These are phyloP conservation scores for Capra hircus DNA, from an alignment of 2,113 vertebrate genomes.

Conservation along the genomic window DNA sequence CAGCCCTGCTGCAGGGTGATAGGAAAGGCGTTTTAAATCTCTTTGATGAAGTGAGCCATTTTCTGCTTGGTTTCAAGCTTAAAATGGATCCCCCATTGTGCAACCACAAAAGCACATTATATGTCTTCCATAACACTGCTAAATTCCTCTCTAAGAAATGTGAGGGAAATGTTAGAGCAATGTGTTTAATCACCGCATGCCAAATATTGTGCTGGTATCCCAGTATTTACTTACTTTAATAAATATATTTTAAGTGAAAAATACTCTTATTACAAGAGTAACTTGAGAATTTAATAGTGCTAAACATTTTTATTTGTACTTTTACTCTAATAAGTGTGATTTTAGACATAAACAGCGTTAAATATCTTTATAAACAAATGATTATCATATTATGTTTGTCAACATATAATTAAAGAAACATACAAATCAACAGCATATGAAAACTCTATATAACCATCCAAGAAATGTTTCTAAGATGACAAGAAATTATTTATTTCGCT, in stretches of 20 bases:
- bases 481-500: not conserved
- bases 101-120: not conserved
- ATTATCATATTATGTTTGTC: not conserved
- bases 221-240: not conserved
- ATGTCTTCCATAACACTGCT: not conserved
- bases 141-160: not conserved
- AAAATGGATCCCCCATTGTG: not conserved
- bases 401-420: not conserved
- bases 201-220: not conserved
- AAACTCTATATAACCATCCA: not conserved
- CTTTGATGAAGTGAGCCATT: not conserved
- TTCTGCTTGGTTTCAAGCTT: not conserved
- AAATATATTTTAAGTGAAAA: not conserved
- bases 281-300: not conserved
- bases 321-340: not conserved
- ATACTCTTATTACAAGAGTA: not conserved
- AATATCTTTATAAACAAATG: not conserved
- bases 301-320: not conserved
- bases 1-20: not conserved
- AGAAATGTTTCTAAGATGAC: not conserved
- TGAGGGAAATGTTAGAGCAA: not conserved
- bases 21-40: not conserved
- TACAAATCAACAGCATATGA: not conserved
- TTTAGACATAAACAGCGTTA: not conserved
- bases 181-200: not conserved